Evolutionary conservation across 1,140 invertebrate genomes (phyloP).

Genomic region (Papilio glaucus): DNA sequence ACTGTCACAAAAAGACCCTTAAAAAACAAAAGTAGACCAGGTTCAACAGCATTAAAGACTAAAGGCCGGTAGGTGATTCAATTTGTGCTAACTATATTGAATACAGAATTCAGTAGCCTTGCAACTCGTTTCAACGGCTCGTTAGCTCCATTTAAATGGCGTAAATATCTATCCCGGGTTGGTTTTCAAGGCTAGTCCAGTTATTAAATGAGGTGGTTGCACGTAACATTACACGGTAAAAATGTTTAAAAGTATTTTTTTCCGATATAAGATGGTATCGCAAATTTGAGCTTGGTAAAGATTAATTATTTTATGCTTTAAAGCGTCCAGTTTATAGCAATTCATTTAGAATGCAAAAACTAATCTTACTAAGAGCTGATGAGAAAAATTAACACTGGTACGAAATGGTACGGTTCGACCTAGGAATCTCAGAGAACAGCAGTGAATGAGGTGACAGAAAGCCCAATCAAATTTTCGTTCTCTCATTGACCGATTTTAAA

Average conservation of each 20-base stretch:
- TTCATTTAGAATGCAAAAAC: too few relatives aligned
- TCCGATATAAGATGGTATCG: background rate
- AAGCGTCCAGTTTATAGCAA: background rate
- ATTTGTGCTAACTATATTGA: conserved; percentile 12
- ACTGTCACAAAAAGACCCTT: background rate
- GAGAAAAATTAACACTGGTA: too few relatives aligned
- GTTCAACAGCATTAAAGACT: background rate
- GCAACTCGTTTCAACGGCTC: conserved; percentile 11
- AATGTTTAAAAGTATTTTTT: background rate
- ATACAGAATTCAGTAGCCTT: background rate
- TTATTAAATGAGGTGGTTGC: conserved; percentile 11
- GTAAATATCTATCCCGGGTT: conserved; percentile 7
- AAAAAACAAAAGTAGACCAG: background rate
- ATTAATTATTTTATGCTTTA: background rate
- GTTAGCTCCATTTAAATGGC: conserved; percentile 7
- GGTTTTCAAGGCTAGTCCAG: background rate
- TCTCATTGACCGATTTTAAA: too few relatives aligned
- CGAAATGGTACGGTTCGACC: too few relatives aligned
- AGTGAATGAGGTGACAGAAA: too few relatives aligned
- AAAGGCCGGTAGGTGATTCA: background rate
- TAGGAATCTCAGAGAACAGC: too few relatives aligned
- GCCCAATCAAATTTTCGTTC: too few relatives aligned
- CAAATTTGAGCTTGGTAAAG: background rate
- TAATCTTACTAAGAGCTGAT: too few relatives aligned
- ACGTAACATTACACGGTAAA: background rate